phyloP scores from a whole-genome alignment of 2,888 invertebrate genomes.

The Xylophagus ater region DNA sequence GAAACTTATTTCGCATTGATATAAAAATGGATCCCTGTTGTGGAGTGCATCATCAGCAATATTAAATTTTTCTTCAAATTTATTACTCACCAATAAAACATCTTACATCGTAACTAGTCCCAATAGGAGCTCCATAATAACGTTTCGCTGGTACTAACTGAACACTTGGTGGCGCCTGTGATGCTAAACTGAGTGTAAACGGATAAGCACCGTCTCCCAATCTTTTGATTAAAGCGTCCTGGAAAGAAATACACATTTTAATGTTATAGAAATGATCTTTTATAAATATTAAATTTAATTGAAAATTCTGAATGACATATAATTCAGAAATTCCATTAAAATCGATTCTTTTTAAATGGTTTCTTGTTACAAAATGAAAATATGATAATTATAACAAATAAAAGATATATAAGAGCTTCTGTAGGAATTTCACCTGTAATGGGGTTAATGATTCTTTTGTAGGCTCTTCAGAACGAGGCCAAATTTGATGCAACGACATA shows the following conservation, averaged over 20 bases:
- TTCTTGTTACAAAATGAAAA: background rate
- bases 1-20: constrained; percentile 1
- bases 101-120: constrained; percentile 80
- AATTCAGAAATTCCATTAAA: too few species aligned
- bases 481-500: constrained; percentile 80
- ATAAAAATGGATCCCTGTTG: background rate
- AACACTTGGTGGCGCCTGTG: constrained; percentile 81
- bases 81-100: constrained; percentile 66
- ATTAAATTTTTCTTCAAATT: background rate
- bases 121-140: constrained; percentile 82
- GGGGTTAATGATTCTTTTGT: constrained; percentile 49
- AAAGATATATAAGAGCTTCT: constrained; percentile 5
- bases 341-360: background rate
- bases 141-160: constrained; percentile 83
- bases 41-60: too few species aligned
- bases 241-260: constrained; percentile 25
- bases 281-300: too few species aligned
- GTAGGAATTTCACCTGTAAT: constrained; percentile 51
- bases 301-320: too few species aligned
- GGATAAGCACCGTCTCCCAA: constrained; percentile 70
- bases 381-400: constrained; percentile 6
- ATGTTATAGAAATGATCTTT: background rate
- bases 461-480: constrained; percentile 56
- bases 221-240: constrained; percentile 71
- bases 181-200: constrained; percentile 68